These are phyloP conservation scores for Agonopterix heracliana DNA, from an alignment of 2,888 invertebrate genomes.

Conservation along the genomic window DNA sequence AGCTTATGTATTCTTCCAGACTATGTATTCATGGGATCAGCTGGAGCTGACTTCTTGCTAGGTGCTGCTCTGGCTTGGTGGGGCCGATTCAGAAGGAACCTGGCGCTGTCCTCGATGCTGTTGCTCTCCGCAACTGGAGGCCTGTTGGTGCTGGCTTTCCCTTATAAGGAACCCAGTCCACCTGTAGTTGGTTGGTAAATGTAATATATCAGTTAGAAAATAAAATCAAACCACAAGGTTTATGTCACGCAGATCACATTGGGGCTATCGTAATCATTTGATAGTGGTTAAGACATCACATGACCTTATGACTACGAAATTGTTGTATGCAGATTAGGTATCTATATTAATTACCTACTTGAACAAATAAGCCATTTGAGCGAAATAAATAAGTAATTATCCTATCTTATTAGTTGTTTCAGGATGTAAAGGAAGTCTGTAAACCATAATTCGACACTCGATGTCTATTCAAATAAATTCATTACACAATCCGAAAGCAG, in stretches of 20 bases:
- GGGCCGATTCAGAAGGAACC: constrained; percentile 37
- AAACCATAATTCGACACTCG: too few relatives aligned
- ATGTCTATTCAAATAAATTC: too few relatives aligned
- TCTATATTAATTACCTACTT: too few relatives aligned
- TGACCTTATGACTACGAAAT: too few relatives aligned
- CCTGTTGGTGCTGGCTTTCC: constrained; percentile 48
- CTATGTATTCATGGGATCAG: constrained; percentile 43
- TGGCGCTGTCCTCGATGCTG: constrained; percentile 45
- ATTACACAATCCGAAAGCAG: too few relatives aligned
- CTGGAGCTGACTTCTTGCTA: constrained; percentile 37
- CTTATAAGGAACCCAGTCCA: constrained; percentile 31
- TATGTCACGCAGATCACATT: background rate
- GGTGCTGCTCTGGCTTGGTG: constrained; percentile 48
- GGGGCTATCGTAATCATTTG: too few relatives aligned
- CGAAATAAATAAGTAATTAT: too few relatives aligned
- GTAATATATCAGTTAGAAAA: background rate
- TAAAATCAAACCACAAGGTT: background rate
- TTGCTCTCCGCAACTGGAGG: constrained; percentile 35
- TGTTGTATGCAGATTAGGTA: too few relatives aligned
- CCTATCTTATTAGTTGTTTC: too few relatives aligned
- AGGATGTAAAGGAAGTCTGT: too few relatives aligned
- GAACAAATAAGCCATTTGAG: too few relatives aligned
- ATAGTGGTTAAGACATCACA: too few relatives aligned
- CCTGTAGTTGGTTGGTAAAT: constrained; percentile 41
- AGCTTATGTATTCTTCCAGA: constrained; percentile 27